These are phyloP conservation scores for Tretioscincus oriximinensis DNA, from an alignment of 2,113 vertebrate genomes.

Conservation along the genomic window DNA sequence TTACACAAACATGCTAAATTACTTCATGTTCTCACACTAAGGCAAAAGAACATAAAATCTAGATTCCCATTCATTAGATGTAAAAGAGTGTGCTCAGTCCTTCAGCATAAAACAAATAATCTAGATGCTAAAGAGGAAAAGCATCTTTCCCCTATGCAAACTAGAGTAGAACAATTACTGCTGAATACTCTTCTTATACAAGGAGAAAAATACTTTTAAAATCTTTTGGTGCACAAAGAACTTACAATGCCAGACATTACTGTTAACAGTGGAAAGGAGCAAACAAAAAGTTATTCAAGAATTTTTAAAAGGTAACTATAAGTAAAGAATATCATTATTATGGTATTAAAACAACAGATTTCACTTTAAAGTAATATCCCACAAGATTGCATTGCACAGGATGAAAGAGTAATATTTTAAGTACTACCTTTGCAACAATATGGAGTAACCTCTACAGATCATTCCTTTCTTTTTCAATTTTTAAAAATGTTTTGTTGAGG, in stretches of 20 bases:
- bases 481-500: not conserved
- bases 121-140: not conserved
- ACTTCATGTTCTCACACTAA: not conserved
- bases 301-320: not conserved
- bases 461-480: not conserved
- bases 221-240: accelerated
- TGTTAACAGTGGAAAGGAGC: not conserved
- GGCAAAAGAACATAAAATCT: not conserved
- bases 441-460: not conserved
- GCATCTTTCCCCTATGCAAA: not conserved
- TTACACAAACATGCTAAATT: conserved; percentile 1
- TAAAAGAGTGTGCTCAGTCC: not conserved
- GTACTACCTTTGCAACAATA: not conserved
- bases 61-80: not conserved
- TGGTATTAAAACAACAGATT: not conserved
- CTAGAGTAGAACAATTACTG: not conserved
- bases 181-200: not conserved
- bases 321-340: not conserved
- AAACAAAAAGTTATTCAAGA: not conserved
- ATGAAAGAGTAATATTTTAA: not conserved
- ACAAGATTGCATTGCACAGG: not conserved
- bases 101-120: not conserved
- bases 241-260: not conserved
- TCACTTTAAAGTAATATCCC: not conserved
- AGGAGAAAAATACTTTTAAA: not conserved